Evolutionary conservation across 2,888 invertebrate genomes (phyloP).

Genomic region (Geotrupes spiniger): DNA sequence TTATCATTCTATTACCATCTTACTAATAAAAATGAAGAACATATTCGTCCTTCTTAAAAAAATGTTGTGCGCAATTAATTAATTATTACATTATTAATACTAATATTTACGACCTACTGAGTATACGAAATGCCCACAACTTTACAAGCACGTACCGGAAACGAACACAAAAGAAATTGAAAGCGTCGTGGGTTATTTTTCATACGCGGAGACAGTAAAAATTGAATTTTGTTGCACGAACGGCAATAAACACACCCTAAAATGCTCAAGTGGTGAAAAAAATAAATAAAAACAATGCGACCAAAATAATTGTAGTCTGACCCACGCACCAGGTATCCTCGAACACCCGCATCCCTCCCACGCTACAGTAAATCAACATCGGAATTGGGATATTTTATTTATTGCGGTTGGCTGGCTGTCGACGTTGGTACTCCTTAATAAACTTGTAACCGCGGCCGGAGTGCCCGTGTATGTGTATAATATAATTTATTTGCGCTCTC

Average conservation of each 20-base stretch:
- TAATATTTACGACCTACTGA: too few relatives aligned
- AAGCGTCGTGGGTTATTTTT: not conserved
- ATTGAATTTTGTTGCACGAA: conserved; percentile 17
- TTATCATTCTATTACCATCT: too few relatives aligned
- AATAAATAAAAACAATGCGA: conserved; percentile 22
- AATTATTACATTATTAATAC: too few relatives aligned
- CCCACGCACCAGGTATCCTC: conserved; percentile 24
- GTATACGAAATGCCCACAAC: too few relatives aligned
- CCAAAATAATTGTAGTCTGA: conserved; percentile 26
- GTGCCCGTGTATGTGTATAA: conserved; percentile 31
- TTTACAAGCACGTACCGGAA: too few relatives aligned
- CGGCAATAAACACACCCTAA: conserved; percentile 24
- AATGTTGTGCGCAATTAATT: too few relatives aligned
- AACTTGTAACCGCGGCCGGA: conserved; percentile 38
- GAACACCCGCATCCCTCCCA: conserved; percentile 34
- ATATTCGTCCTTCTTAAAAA: too few relatives aligned
- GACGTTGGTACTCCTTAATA: conserved; percentile 42
- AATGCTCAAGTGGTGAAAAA: conserved; percentile 24
- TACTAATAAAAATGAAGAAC: too few relatives aligned
- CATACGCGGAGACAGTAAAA: conserved; percentile 15
- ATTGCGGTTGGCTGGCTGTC: conserved; percentile 39
- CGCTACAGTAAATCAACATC: conserved; percentile 35
- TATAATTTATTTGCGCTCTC: conserved; percentile 30
- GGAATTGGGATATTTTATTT: conserved; percentile 44
- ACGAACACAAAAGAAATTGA: too few relatives aligned